phyloP scores from a whole-genome alignment of 1,140 invertebrate species.

The Drosophila grimshawi region DNA sequence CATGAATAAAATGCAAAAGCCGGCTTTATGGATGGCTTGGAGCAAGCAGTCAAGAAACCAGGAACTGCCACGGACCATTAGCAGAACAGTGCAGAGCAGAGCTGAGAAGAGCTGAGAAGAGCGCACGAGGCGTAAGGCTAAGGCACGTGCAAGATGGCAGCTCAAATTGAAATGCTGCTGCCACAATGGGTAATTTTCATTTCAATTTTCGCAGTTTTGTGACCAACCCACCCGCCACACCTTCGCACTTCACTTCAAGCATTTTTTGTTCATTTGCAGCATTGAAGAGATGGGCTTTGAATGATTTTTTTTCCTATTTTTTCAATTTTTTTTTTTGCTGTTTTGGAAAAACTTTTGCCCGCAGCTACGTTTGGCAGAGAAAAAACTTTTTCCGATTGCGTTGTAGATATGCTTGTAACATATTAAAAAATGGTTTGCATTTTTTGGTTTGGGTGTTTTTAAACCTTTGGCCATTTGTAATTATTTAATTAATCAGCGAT shows the following conservation, averaged over 20 bases:
- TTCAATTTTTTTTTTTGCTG: slow-evolving; percentile 17
- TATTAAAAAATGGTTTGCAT: slow-evolving; percentile 72
- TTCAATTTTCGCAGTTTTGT: slow-evolving; percentile 82
- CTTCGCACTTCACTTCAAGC: slow-evolving; percentile 12
- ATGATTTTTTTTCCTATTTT: slow-evolving; percentile 24
- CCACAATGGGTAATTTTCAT: slow-evolving; percentile 84
- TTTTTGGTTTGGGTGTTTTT: slow-evolving; percentile 38
- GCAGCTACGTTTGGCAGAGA: slow-evolving; percentile 66
- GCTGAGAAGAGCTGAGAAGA: background rate
- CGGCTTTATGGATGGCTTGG: slow-evolving; percentile 8
- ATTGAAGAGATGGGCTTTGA: slow-evolving; percentile 36
- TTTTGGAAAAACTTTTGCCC: slow-evolving; percentile 55
- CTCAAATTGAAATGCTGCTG: slow-evolving; percentile 77
- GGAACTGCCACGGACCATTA: slow-evolving; percentile 48
- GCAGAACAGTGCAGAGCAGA: slow-evolving; percentile 1
- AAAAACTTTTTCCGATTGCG: slow-evolving; percentile 52
- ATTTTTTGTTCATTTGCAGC: slow-evolving; percentile 80
- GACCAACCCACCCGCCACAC: background rate
- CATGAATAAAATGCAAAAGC: slow-evolving; percentile 72
- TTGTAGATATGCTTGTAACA: slow-evolving; percentile 71
- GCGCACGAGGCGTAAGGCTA: slow-evolving; percentile 44
- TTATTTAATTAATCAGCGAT: slow-evolving; percentile 28
- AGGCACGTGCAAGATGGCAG: slow-evolving; percentile 76
- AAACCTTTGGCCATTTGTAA: slow-evolving; percentile 41
- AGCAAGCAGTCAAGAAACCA: slow-evolving; percentile 32